A percentile compares a stretch with the other conserved stretches of the same genome.
Evolutionary conservation across 2,797 vertebrate species (phyloP).

Genomic region (Simalia tracyae): DNA sequence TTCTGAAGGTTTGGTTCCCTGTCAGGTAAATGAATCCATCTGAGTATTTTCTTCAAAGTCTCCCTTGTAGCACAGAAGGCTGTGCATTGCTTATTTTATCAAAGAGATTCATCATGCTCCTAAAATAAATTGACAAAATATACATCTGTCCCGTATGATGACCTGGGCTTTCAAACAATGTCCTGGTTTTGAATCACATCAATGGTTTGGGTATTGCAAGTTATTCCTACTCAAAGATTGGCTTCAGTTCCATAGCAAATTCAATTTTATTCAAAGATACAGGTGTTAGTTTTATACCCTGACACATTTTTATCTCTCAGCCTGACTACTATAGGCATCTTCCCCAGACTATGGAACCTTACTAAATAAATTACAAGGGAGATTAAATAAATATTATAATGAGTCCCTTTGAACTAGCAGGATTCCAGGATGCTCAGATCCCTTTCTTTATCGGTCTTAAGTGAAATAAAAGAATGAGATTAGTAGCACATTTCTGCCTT

Average conservation of each 20-base stretch:
- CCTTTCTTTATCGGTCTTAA: conserved; percentile 5
- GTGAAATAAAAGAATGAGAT: neutral
- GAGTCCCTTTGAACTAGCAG: conserved; percentile 28
- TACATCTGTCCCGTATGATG: neutral
- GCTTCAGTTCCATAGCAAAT: neutral
- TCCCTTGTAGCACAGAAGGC: neutral
- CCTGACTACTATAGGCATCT: neutral
- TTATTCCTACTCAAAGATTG: neutral
- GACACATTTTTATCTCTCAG: neutral
- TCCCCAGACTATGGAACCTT: neutral
- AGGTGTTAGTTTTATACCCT: neutral
- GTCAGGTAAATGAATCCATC: neutral
- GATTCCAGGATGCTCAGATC: conserved; percentile 5
- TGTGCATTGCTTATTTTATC: neutral
- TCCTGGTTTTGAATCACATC: neutral
- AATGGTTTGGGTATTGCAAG: neutral
- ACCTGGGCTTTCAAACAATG: neutral
- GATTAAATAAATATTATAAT: conserved; percentile 29
- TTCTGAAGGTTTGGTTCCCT: neutral
- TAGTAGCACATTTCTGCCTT: neutral
- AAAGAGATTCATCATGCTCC: neutral
- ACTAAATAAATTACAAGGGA: conserved; percentile 27
- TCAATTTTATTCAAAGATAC: neutral
- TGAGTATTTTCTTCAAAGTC: neutral
- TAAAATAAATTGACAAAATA: neutral